Evolutionary conservation across 2,888 invertebrate genomes (phyloP).

Genomic region (Nyleta sp.): DNA sequence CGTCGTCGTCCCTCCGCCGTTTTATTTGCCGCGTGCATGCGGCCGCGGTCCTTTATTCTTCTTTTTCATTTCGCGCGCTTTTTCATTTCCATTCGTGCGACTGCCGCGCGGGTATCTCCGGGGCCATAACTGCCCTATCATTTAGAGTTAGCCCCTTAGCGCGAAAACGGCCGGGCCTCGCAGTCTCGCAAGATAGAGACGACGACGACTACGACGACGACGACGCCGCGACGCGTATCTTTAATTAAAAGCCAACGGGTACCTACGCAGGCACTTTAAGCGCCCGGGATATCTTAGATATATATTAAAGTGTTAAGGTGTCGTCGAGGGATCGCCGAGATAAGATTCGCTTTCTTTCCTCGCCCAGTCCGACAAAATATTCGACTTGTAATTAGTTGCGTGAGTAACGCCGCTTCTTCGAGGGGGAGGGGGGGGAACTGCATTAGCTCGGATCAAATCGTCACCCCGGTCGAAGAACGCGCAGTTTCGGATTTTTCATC

Average conservation of each 20-base stretch:
- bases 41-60: slow-evolving; percentile 45
- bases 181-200: slow-evolving; percentile 73
- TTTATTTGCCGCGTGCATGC: slow-evolving; percentile 31
- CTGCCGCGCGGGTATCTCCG: slow-evolving; percentile 38
- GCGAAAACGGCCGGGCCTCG: slow-evolving; percentile 57
- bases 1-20: slow-evolving; percentile 7
- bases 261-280: slow-evolving; percentile 56
- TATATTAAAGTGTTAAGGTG: slow-evolving; percentile 70
- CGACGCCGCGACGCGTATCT: slow-evolving; percentile 73
- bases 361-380: slow-evolving; percentile 53
- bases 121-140: slow-evolving; percentile 81
- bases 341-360: slow-evolving; percentile 57
- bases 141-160: slow-evolving; percentile 76
- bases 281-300: slow-evolving; percentile 66
- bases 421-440: background rate
- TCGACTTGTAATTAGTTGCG: slow-evolving; percentile 62
- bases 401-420: slow-evolving; percentile 40
- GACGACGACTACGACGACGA: too few species aligned
- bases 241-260: slow-evolving; percentile 78
- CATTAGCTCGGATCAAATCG: slow-evolving; percentile 5
- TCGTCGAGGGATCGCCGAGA: slow-evolving; percentile 62
- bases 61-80: slow-evolving; percentile 66
- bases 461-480: too few species aligned
- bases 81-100: slow-evolving; percentile 44
- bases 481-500: too few species aligned